Evolutionary conservation across 2,888 invertebrate genomes (phyloP).

Genomic region (Dioctria linearis): DNA sequence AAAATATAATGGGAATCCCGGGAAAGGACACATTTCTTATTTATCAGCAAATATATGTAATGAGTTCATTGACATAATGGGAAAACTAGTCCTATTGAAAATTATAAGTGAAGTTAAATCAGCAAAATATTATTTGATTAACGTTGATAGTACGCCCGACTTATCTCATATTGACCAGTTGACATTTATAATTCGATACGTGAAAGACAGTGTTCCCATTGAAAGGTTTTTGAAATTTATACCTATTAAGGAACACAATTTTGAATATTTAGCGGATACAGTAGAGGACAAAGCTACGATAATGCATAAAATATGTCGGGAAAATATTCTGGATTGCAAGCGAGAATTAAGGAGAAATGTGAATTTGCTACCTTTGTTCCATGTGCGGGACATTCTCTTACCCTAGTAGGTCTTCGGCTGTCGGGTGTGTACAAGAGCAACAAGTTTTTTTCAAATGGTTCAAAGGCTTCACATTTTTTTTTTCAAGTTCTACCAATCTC

Average conservation of each 20-base stretch:
- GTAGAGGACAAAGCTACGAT: neutral
- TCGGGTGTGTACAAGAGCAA: neutral
- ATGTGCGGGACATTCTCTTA: constrained; percentile 46
- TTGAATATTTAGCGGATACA: constrained; percentile 51
- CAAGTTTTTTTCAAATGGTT: constrained; percentile 48
- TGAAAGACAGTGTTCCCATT: constrained; percentile 1
- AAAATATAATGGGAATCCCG: no score
- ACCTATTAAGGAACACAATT: constrained; percentile 42
- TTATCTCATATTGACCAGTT: constrained; percentile 7
- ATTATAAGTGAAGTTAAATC: no score
- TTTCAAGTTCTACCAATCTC: constrained; percentile 23
- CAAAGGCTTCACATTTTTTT: constrained; percentile 44
- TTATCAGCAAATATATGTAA: constrained; percentile 53
- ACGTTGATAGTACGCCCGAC: no score
- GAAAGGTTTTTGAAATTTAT: constrained; percentile 49
- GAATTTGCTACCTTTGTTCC: neutral
- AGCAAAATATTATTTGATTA: neutral
- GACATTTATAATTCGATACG: constrained; percentile 1
- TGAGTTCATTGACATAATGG: constrained; percentile 52
- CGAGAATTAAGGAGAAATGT: no score
- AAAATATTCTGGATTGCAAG: neutral
- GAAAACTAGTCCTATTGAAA: constrained; percentile 14
- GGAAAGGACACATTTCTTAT: constrained; percentile 9
- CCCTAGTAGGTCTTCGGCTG: constrained; percentile 45
- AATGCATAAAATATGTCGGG: neutral